Base-by-base conservation (phyloP, 2,113 vertebrate genomes). In the Microtus pennsylvanicus region DNA sequence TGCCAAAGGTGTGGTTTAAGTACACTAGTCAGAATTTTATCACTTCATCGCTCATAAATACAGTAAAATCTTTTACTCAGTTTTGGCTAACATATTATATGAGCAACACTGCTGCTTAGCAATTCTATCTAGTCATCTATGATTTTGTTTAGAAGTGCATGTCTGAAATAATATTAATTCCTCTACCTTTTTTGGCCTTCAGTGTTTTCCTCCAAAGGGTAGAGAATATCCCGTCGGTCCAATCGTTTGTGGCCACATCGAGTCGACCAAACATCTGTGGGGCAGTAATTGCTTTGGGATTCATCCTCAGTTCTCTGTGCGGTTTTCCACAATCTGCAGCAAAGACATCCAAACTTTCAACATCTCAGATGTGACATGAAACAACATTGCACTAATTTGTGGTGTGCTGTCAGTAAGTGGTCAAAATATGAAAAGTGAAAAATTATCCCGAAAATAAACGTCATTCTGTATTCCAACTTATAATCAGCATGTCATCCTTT, bases 191-290 rank as follows among this genome's bases (percentile, higher is more conserved):
- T 97, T 99, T 99, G 77, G 99, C 99, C 97, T 98, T 99, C 92
- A 99, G 96, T 6, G 99, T 99, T 99, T 99, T 99, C 96, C 99
- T 99, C 99, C 99, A 99, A 33, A 99, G 99, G 0, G 99, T 98
- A 42, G 99, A 99, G 98, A 99, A 99, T 96, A 99, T 99, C 77
- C 99, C 99, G 90, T 99, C 99, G 0, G 99, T 99, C 99, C 99
- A 99, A 96, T 99, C 99, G 33, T 99, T 99, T 17, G 99, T 99
- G 61, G 99, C 99, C 50, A 99, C 99, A 38, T 99, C 99, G 0
- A 99, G 99, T 72, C 98, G 99, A 42, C 99, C 99, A 96, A 99
- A 99, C 99, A 99, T 99, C 97, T 99, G 99, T 1, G 99, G 96
- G 12, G 99, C 99, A 2, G 99, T 99, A 93, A 99, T 99, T 72